phyloP scores from a whole-genome alignment of 2,113 vertebrate species.

The Oreochromis tanganicae region DNA sequence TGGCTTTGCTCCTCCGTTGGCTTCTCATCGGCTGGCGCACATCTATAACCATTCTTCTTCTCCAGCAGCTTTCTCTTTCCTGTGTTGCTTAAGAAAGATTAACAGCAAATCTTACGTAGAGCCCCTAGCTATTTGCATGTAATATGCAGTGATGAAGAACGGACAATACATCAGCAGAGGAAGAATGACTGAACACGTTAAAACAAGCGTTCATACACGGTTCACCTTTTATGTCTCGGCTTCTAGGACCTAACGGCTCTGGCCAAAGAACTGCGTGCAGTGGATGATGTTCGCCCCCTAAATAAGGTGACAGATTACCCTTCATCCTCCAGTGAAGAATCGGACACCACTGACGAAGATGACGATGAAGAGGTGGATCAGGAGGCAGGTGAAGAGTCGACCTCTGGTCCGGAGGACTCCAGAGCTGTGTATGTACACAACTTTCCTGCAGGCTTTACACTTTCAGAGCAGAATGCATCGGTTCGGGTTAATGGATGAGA shows the following conservation, averaged over 20 bases:
- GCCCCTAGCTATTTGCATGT: background rate
- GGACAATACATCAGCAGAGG: background rate
- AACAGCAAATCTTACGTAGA: background rate
- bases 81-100: background rate
- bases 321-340: slow-evolving; percentile 96
- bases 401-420: slow-evolving; percentile 90
- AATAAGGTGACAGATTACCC: slow-evolving; percentile 94
- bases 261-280: slow-evolving; percentile 93
- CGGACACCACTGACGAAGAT: slow-evolving; percentile 93
- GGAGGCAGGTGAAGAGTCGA: slow-evolving; percentile 89
- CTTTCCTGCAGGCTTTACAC: background rate
- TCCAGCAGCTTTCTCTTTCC: slow-evolving; percentile 40
- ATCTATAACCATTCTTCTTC: slow-evolving; percentile 37
- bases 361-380: slow-evolving; percentile 96
- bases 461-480: background rate
- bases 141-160: background rate
- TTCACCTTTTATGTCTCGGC: background rate
- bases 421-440: slow-evolving; percentile 82
- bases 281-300: slow-evolving; percentile 89
- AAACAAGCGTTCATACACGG: background rate
- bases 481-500: background rate
- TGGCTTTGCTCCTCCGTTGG: slow-evolving; percentile 25
- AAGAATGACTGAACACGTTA: background rate
- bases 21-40: slow-evolving; percentile 49
- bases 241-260: slow-evolving; percentile 90